Percentiles rank a stretch among this genome's conserved stretches.
phyloP scores from a whole-genome alignment of 2,888 invertebrate species.

The Chrysopilus asiliformis region DNA sequence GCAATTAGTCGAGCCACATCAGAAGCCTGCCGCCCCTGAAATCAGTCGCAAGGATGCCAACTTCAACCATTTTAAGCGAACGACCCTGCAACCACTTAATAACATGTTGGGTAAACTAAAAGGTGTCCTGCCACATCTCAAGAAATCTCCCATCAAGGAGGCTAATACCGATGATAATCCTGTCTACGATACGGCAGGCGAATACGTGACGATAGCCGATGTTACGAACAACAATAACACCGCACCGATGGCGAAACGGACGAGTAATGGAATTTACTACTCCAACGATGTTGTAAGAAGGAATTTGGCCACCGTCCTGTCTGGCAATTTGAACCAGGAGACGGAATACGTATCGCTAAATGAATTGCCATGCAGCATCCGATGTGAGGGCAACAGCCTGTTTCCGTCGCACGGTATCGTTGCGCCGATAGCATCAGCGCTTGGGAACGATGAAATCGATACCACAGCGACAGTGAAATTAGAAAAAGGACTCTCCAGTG shows the following conservation, averaged over 20 bases:
- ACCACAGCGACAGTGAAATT: slow-evolving; percentile 14
- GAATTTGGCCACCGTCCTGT: slow-evolving; percentile 44
- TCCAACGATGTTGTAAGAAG: slow-evolving; percentile 55
- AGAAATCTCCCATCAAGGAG: slow-evolving; percentile 42
- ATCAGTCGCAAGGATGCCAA: slow-evolving; percentile 33
- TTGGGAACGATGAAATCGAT: slow-evolving; percentile 6
- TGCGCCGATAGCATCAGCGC: neutral
- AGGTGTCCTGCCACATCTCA: slow-evolving; percentile 45
- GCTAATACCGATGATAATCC: slow-evolving; percentile 3
- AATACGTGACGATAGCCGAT: slow-evolving; percentile 77
- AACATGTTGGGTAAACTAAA: slow-evolving; percentile 59
- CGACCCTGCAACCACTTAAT: slow-evolving; percentile 49
- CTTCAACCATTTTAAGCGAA: slow-evolving; percentile 29
- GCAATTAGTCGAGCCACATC: slow-evolving; percentile 14
- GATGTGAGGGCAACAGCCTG: slow-evolving; percentile 15
- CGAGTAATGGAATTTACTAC: slow-evolving; percentile 39
- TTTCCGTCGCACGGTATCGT: neutral
- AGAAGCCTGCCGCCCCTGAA: slow-evolving; percentile 22
- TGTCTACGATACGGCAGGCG: slow-evolving; percentile 42
- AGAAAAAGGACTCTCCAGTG: neutral
- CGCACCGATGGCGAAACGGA: slow-evolving; percentile 11
- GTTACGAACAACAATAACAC: slow-evolving; percentile 61
- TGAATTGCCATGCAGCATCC: slow-evolving; percentile 48
- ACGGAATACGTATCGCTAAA: slow-evolving; percentile 71
- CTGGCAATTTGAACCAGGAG: slow-evolving; percentile 49